phyloP scores from a whole-genome alignment of 2,888 invertebrate genomes.

The Nomada fabriciana region DNA sequence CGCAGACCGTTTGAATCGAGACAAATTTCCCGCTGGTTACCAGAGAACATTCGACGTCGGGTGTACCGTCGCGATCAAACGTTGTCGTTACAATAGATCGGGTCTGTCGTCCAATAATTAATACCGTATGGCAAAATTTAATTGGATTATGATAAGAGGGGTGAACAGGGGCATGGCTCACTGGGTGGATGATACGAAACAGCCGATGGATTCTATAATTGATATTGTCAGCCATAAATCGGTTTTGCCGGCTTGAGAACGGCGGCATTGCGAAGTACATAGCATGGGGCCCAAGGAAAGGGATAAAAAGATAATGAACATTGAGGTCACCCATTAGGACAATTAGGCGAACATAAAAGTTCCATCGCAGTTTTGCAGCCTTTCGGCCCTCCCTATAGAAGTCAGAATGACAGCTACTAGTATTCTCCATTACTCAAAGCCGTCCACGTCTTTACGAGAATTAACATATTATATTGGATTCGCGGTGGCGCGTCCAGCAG shows the following conservation, averaged over 20 bases:
- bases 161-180: background rate
- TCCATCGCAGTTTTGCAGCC: slow-evolving; percentile 64
- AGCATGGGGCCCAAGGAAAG: background rate
- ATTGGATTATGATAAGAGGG: slow-evolving; percentile 54
- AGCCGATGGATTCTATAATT: background rate
- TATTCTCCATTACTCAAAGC: slow-evolving; percentile 71
- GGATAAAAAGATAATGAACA: slow-evolving; percentile 51
- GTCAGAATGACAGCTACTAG: slow-evolving; percentile 70
- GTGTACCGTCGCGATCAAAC: slow-evolving; percentile 6
- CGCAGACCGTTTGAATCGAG: background rate
- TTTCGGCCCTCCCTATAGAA: slow-evolving; percentile 58
- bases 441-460: slow-evolving; percentile 37
- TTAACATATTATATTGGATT: slow-evolving; percentile 62
- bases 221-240: slow-evolving; percentile 34
- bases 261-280: background rate
- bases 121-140: slow-evolving; percentile 30
- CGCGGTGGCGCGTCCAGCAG: background rate
- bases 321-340: slow-evolving; percentile 68
- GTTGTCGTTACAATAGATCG: slow-evolving; percentile 1
- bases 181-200: slow-evolving; percentile 37
- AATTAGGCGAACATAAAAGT: slow-evolving; percentile 74
- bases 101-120: slow-evolving; percentile 35
- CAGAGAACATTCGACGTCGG: background rate
- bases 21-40: slow-evolving; percentile 25
- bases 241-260: background rate